Evolutionary conservation across 2,888 invertebrate species (phyloP).

Genomic region (Aquatica leii): DNA sequence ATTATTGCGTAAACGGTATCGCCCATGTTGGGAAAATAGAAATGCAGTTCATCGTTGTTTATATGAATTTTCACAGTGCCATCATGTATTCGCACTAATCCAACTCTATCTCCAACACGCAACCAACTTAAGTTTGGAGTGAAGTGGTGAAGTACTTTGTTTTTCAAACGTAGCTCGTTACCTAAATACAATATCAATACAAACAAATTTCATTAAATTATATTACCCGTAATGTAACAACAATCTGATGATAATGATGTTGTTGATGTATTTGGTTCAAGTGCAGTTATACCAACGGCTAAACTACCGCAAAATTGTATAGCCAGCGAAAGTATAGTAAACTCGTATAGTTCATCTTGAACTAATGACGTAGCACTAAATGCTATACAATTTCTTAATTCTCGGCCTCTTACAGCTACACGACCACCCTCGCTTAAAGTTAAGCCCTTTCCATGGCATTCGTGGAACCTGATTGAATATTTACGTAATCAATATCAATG

Average conservation of each 20-base stretch:
- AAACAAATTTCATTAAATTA: too few relatives aligned
- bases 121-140: constrained; percentile 82
- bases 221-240: constrained; percentile 71
- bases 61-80: constrained; percentile 76
- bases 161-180: constrained; percentile 75
- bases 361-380: constrained; percentile 78
- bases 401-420: constrained; percentile 69
- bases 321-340: constrained; percentile 71
- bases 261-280: constrained; percentile 65
- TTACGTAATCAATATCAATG: not conserved
- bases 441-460: constrained; percentile 76
- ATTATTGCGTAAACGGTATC: constrained; percentile 81
- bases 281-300: constrained; percentile 80
- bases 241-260: constrained; percentile 74
- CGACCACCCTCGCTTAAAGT: constrained; percentile 72
- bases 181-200: constrained; percentile 51
- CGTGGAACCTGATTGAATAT: constrained; percentile 62
- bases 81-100: constrained; percentile 76
- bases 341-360: constrained; percentile 82
- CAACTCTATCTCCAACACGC: constrained; percentile 79
- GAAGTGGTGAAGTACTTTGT: constrained; percentile 71
- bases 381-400: constrained; percentile 65
- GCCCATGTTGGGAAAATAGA: constrained; percentile 50
- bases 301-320: constrained; percentile 77
- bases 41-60: constrained; percentile 78